phyloP scores from a whole-genome alignment of 2,888 invertebrate species.

The Pristionchus mayeri region DNA sequence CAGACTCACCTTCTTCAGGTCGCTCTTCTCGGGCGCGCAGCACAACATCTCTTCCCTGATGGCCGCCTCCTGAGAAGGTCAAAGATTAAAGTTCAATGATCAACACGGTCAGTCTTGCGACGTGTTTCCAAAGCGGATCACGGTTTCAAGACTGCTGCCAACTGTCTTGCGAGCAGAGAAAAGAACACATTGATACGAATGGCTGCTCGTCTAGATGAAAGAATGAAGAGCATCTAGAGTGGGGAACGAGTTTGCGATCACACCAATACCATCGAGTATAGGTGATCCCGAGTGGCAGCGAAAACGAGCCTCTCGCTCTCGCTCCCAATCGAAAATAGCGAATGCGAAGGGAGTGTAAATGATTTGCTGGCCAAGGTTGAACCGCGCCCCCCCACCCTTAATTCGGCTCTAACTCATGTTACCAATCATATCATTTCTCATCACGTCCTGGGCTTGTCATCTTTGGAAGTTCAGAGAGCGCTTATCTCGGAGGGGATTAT shows the following conservation, averaged over 20 bases:
- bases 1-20: conserved; percentile 21
- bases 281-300: neutral
- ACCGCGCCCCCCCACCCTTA: neutral
- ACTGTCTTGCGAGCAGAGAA: neutral
- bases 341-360: neutral
- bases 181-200: neutral
- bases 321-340: neutral
- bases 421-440: conserved; percentile 37
- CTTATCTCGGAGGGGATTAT: neutral
- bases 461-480: conserved; percentile 39
- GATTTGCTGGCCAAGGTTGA: conserved; percentile 11
- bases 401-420: neutral
- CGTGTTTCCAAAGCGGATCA: no score
- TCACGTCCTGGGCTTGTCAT: neutral
- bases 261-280: conserved; percentile 17
- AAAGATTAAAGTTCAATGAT: no score
- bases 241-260: conserved; percentile 30
- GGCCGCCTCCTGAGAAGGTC: neutral
- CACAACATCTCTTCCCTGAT: conserved; percentile 21
- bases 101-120: no score
- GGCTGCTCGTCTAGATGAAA: neutral
- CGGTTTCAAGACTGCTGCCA: no score
- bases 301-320: neutral
- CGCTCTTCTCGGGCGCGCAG: conserved; percentile 12
- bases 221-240: no score